phyloP scores from a whole-genome alignment of 2,888 invertebrate species.

The Drosophila testacea region DNA sequence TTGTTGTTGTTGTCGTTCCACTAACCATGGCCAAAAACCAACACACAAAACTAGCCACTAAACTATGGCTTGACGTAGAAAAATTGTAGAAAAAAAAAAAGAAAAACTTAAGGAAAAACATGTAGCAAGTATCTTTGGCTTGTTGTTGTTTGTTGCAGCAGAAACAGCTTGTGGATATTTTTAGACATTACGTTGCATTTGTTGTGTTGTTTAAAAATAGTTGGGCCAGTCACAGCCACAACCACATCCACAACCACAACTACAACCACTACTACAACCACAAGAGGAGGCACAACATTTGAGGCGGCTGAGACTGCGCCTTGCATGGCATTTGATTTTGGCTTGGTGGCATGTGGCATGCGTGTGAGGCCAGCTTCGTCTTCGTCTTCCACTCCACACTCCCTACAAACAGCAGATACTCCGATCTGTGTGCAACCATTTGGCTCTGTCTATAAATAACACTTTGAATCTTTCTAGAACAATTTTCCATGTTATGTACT shows the following conservation, averaged over 20 bases:
- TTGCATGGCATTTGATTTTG: slow-evolving; percentile 52
- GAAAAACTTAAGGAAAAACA: slow-evolving; percentile 31
- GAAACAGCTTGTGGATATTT: slow-evolving; percentile 58
- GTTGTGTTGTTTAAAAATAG: slow-evolving; percentile 73
- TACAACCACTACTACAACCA: slow-evolving; percentile 1
- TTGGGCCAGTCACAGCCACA: slow-evolving; percentile 30
- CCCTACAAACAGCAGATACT: slow-evolving; percentile 5
- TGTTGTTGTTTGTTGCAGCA: slow-evolving; percentile 25
- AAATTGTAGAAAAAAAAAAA: slow-evolving; percentile 57
- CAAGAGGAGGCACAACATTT: slow-evolving; percentile 33
- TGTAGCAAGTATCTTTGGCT: slow-evolving; percentile 43
- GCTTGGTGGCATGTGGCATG: slow-evolving; percentile 32
- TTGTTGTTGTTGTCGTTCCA: slow-evolving; percentile 52
- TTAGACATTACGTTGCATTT: slow-evolving; percentile 72
- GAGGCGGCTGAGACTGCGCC: slow-evolving; percentile 26
- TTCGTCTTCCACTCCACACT: not conserved
- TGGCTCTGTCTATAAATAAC: slow-evolving; percentile 54
- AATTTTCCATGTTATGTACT: slow-evolving; percentile 45
- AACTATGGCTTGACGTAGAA: slow-evolving; percentile 61
- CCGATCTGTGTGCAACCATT: slow-evolving; percentile 13
- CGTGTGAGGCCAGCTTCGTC: slow-evolving; percentile 16
- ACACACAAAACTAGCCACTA: slow-evolving; percentile 39
- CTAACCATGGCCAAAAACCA: slow-evolving; percentile 72
- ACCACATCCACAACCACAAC: not conserved
- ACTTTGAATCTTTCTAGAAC: slow-evolving; percentile 26